Conservation (phyloP, 1,140 invertebrate species). For the Solenopsis invicta region DNA sequence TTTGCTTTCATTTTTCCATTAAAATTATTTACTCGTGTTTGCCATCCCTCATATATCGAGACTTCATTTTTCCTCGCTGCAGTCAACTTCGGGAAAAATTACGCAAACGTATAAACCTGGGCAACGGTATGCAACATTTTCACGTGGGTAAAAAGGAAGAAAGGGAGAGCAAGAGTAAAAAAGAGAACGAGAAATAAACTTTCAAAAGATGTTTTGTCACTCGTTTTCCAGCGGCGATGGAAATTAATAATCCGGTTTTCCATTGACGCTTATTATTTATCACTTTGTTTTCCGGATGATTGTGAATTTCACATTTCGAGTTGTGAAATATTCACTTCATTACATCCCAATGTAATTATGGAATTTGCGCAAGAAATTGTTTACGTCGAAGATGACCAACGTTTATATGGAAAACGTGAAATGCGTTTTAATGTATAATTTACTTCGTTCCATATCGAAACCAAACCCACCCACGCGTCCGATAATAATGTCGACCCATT, state of each 20-base stretch:
- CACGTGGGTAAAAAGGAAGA: slow-evolving; percentile 1
- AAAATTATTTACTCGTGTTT: slow-evolving; percentile 61
- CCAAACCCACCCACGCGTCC: slow-evolving; percentile 20
- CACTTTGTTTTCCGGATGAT: slow-evolving; percentile 30
- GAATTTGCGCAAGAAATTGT: slow-evolving; percentile 58
- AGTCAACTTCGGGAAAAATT: slow-evolving; percentile 24
- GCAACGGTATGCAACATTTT: slow-evolving; percentile 16
- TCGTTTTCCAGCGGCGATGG: slow-evolving; percentile 14
- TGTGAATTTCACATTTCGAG: slow-evolving; percentile 43
- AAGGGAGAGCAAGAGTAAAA: neutral
- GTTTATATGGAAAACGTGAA: slow-evolving; percentile 48
- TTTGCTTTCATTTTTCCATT: slow-evolving; percentile 48
- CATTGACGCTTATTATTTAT: slow-evolving; percentile 57
- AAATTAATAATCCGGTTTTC: slow-evolving; percentile 55
- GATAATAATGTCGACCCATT: slow-evolving; percentile 63
- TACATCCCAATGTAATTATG: slow-evolving; percentile 52
- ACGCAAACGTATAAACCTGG: slow-evolving; percentile 4
- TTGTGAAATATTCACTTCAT: slow-evolving; percentile 52
- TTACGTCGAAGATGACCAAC: slow-evolving; percentile 58
- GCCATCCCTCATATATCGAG: neutral
- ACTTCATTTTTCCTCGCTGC: neutral
- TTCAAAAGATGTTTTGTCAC: slow-evolving; percentile 21
- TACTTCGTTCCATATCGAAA: slow-evolving; percentile 54
- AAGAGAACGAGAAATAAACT: slow-evolving; percentile 22
- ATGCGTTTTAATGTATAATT: slow-evolving; percentile 53